Conservation (phyloP, 2,797 vertebrate species). For the Sebastes kiyomatsui region DNA sequence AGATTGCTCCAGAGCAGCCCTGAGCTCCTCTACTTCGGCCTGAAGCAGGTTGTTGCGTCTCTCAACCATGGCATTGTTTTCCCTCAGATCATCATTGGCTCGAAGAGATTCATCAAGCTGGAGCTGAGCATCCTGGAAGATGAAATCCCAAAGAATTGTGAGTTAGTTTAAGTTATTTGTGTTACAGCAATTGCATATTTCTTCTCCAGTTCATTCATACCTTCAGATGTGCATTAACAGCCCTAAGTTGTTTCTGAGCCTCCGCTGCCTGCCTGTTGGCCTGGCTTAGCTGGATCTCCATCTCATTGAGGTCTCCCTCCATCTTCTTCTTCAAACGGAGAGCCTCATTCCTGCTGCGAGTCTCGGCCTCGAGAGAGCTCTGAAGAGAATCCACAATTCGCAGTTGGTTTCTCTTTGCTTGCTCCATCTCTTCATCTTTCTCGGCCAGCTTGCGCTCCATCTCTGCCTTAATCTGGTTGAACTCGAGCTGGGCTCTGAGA, state of each 20-base stretch:
- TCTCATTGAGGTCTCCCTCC: constrained; percentile 90
- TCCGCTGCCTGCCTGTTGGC: constrained; percentile 82
- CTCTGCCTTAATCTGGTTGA: constrained; percentile 88
- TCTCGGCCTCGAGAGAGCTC: constrained; percentile 84
- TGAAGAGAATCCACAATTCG: constrained; percentile 80
- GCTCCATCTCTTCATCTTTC: constrained; percentile 92
- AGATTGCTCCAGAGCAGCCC: constrained; percentile 80
- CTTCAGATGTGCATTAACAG: constrained; percentile 81
- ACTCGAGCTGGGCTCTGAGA: constrained; percentile 87
- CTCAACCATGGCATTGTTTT: constrained; percentile 89
- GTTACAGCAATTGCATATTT: too few species aligned
- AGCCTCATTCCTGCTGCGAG: constrained; percentile 82
- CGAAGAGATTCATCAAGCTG: constrained; percentile 84
- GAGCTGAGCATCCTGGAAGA: constrained; percentile 84
- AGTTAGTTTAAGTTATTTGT: too few species aligned
- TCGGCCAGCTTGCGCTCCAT: constrained; percentile 87
- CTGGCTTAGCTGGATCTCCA: constrained; percentile 87
- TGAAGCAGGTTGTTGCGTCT: constrained; percentile 88
- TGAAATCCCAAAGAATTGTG: too few species aligned
- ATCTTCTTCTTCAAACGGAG: constrained; percentile 83
- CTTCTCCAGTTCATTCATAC: constrained; percentile 40
- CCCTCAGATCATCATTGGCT: constrained; percentile 87
- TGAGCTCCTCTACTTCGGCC: constrained; percentile 86
- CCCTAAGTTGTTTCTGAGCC: constrained; percentile 85
- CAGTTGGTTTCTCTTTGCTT: constrained; percentile 88